A percentile compares a stretch with the other conserved stretches of the same genome.
phyloP scores from a whole-genome alignment of 2,113 vertebrate genomes.

The Gobio gobio region DNA sequence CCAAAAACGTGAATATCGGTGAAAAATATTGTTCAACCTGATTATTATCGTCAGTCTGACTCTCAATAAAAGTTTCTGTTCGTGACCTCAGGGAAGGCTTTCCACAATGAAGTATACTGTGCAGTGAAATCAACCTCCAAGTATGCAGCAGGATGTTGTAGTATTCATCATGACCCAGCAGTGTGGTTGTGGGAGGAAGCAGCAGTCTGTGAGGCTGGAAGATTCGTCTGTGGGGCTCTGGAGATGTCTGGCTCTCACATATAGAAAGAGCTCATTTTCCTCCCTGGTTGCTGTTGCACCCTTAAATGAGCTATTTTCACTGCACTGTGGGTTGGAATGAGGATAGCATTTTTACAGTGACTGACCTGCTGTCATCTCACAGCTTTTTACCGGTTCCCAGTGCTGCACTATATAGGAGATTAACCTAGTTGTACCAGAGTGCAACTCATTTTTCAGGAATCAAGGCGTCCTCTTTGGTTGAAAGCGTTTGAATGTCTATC shows the following conservation, averaged over 20 bases:
- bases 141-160: constrained; percentile 31
- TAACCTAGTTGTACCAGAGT: constrained; percentile 10
- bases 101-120: not conserved
- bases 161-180: constrained; percentile 29
- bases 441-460: not conserved
- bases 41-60: not conserved
- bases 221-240: constrained; percentile 7
- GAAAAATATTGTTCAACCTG: not conserved
- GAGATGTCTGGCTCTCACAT: constrained; percentile 21
- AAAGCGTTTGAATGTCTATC: not conserved
- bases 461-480: not conserved
- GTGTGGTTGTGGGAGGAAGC: constrained; percentile 35
- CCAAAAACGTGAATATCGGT: not conserved
- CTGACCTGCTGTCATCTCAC: not conserved
- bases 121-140: constrained; percentile 12
- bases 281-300: constrained; percentile 24
- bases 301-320: constrained; percentile 26
- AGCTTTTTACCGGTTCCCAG: not conserved
- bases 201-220: constrained; percentile 21
- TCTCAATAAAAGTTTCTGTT: not conserved
- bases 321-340: constrained; percentile 2
- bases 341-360: not conserved
- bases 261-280: constrained; percentile 25
- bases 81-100: not conserved
- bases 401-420: not conserved